phyloP scores from a whole-genome alignment of 2,888 invertebrate species.

The Papilio elwesi region DNA sequence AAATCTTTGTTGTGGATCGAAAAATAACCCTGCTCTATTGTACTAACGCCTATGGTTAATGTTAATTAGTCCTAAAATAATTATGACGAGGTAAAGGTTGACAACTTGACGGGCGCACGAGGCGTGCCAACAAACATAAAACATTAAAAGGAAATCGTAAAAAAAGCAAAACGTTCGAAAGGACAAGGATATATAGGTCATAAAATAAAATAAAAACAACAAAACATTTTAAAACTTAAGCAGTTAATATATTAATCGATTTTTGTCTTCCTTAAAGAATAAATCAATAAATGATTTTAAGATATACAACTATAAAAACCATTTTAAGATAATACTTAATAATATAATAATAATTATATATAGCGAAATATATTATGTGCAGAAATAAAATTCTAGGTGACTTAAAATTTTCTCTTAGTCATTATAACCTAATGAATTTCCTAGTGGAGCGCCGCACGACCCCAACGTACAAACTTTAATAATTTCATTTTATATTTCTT shows the following conservation, averaged over 20 bases:
- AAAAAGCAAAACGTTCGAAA: constrained; percentile 64
- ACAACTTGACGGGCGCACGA: constrained; percentile 70
- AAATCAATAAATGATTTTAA: constrained; percentile 84
- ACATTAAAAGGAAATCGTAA: constrained; percentile 25
- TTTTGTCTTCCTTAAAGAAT: constrained; percentile 76
- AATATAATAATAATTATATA: constrained; percentile 84
- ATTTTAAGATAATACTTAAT: constrained; percentile 84
- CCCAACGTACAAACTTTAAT: constrained; percentile 77
- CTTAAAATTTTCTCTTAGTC: constrained; percentile 83
- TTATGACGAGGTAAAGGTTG: constrained; percentile 82
- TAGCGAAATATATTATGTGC: constrained; percentile 85
- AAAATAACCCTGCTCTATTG: constrained; percentile 85
- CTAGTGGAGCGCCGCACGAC: constrained; percentile 71
- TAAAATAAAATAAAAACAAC: constrained; percentile 77
- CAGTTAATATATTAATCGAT: constrained; percentile 84
- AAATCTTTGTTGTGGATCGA: constrained; percentile 83
- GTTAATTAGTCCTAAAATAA: constrained; percentile 83
- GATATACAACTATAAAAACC: constrained; percentile 85
- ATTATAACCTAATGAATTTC: constrained; percentile 81
- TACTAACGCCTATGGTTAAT: constrained; percentile 83
- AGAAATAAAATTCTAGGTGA: constrained; percentile 85
- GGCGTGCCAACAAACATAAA: constrained; percentile 63
- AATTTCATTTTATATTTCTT: constrained; percentile 73
- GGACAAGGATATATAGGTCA: constrained; percentile 65
- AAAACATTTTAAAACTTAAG: constrained; percentile 81